These are phyloP conservation scores for Halictus ligatus DNA, from an alignment of 2,888 invertebrate genomes.

Conservation along the genomic window DNA sequence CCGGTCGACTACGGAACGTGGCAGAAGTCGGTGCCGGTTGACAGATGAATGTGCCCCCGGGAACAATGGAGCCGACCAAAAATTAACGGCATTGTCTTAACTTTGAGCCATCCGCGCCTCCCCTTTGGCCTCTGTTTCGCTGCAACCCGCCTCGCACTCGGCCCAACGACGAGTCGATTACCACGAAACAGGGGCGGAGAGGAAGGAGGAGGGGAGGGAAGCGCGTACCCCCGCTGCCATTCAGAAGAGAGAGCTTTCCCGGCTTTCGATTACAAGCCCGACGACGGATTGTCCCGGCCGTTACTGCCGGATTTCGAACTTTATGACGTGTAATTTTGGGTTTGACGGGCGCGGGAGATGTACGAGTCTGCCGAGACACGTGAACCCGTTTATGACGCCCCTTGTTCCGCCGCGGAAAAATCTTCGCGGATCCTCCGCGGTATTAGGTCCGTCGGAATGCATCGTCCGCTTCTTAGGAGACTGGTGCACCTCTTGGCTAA, in stretches of 20 bases:
- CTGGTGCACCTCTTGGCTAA: background rate
- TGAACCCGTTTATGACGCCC: conserved; percentile 15
- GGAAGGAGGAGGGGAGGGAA: background rate
- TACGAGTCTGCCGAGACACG: conserved; percentile 28
- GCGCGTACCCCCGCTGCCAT: conserved; percentile 45
- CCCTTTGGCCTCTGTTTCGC: background rate
- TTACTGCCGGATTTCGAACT: conserved; percentile 65
- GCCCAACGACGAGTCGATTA: conserved; percentile 72
- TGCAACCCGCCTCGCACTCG: conserved; percentile 5
- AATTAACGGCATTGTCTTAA: conserved; percentile 84
- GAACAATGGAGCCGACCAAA: conserved; percentile 83
- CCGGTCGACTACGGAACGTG: conserved; percentile 54
- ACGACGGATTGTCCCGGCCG: conserved; percentile 62
- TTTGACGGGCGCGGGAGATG: conserved; percentile 63
- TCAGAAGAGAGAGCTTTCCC: conserved; percentile 49
- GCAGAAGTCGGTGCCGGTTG: conserved; percentile 77
- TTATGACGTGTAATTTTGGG: conserved; percentile 70
- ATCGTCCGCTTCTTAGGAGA: background rate
- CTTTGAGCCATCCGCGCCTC: conserved; percentile 74
- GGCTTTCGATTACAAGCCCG: conserved; percentile 67
- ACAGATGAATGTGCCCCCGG: conserved; percentile 82
- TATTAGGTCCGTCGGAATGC: background rate
- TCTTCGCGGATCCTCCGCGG: background rate
- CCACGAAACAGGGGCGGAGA: conserved; percentile 55
- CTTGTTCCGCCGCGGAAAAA: conserved; percentile 21